Percentiles rank a stretch among this genome's conserved stretches.
These are phyloP conservation scores for Epinephelus cyanopodus DNA, from an alignment of 2,113 vertebrate species.

Conservation along the genomic window DNA sequence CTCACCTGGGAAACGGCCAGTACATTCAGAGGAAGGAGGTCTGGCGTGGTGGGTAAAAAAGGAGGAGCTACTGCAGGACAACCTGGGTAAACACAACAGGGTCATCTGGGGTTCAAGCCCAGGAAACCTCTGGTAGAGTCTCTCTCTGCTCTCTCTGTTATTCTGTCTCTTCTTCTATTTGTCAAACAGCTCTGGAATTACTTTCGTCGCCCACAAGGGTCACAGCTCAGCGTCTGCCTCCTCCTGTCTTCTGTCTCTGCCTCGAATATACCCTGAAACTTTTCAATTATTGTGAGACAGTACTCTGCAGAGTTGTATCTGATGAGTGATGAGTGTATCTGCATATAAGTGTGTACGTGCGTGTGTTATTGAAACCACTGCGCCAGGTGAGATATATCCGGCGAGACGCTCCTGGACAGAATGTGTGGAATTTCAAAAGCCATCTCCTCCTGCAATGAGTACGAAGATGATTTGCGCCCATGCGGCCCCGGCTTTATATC, in stretches of 20 bases:
- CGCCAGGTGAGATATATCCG: conserved; percentile 40
- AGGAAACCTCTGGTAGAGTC: conserved; percentile 68
- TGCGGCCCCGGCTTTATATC: conserved; percentile 62
- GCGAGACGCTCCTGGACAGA: conserved; percentile 37
- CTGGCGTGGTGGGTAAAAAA: conserved; percentile 87
- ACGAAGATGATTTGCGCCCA: conserved; percentile 72
- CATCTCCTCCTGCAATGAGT: conserved; percentile 79
- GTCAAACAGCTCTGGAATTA: conserved; percentile 32
- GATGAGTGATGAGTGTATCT: conserved; percentile 37
- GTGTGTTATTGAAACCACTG: conserved; percentile 47
- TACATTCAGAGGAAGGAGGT: conserved; percentile 84
- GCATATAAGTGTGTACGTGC: conserved; percentile 25
- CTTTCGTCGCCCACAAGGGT: conserved; percentile 1
- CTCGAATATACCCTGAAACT: not conserved
- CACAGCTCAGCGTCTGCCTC: conserved; percentile 2
- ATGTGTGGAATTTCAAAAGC: conserved; percentile 83
- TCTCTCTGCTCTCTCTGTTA: conserved; percentile 34
- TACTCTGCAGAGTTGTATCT: not conserved
- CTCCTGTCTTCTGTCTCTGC: not conserved
- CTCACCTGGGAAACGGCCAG: conserved; percentile 38
- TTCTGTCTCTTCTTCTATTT: conserved; percentile 30
- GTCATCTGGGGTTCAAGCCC: conserved; percentile 89
- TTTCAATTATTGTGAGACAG: conserved; percentile 38
- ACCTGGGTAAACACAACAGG: conserved; percentile 93
- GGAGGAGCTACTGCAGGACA: conserved; percentile 81